Evolutionary conservation across 2,113 vertebrate species (phyloP).

Genomic region (Emydocephalus ijimae): DNA sequence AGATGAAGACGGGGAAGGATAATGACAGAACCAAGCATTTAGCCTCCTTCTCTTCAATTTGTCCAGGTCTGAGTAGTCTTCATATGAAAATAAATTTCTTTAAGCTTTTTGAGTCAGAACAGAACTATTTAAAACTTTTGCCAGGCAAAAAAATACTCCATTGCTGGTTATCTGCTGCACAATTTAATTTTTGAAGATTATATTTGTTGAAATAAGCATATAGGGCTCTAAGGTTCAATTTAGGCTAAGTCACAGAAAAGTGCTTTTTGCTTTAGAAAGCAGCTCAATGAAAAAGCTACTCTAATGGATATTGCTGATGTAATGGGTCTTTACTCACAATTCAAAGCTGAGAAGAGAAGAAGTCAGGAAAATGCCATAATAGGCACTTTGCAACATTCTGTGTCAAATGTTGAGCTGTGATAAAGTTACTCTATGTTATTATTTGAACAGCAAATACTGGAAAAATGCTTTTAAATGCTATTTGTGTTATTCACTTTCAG

Average conservation of each 20-base stretch:
- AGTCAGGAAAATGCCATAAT: neutral
- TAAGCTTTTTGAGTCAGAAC: neutral
- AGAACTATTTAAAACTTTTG: neutral
- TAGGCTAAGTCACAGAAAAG: neutral
- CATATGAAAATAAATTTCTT: neutral
- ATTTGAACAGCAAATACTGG: neutral
- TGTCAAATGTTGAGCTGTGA: neutral
- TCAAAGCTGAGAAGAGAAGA: neutral
- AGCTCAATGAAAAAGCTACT: neutral
- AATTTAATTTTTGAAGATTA: neutral
- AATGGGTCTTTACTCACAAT: neutral
- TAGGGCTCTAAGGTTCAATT: neutral
- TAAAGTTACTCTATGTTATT: neutral
- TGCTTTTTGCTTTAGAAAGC: neutral
- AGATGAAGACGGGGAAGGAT: neutral
- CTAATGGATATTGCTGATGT: neutral
- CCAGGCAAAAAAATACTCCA: neutral
- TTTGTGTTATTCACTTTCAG: neutral
- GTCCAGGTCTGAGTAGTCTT: neutral
- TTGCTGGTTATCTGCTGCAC: neutral
- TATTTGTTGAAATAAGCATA: neutral
- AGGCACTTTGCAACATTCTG: neutral
- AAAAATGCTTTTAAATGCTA: neutral
- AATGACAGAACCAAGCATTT: neutral
- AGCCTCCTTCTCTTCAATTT: neutral